These are phyloP conservation scores for Pegoplata infirma DNA, from an alignment of 2,888 invertebrate genomes.

Conservation along the genomic window DNA sequence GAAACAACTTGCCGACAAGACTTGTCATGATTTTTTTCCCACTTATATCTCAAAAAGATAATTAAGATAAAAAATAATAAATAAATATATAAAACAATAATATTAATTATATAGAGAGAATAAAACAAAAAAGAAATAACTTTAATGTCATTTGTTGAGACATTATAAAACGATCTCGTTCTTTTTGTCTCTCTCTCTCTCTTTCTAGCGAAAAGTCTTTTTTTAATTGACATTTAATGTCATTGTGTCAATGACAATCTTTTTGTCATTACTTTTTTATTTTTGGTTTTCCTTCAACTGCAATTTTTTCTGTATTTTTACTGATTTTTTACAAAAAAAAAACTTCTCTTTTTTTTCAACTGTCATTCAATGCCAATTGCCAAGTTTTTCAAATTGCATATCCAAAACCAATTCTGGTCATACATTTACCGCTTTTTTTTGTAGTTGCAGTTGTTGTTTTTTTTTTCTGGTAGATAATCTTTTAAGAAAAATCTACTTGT, in stretches of 20 bases:
- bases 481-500: conserved; percentile 55
- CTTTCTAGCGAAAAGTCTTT: conserved; percentile 19
- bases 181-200: background rate
- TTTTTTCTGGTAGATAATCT: conserved; percentile 44
- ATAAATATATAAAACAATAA: conserved; percentile 20
- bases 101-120: conserved; percentile 33
- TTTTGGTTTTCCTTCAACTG: background rate
- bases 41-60: conserved; percentile 29
- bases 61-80: conserved; percentile 49
- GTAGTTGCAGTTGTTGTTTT: background rate
- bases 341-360: conserved; percentile 40
- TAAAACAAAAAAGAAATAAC: conserved; percentile 7
- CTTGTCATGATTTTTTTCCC: conserved; percentile 40
- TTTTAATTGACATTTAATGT: conserved; percentile 66
- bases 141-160: background rate
- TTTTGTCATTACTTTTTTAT: conserved; percentile 39
- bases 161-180: no score
- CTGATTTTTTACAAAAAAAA: no score
- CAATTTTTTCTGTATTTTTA: conserved; percentile 8
- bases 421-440: conserved; percentile 50
- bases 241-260: conserved; percentile 65
- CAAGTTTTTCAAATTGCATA: conserved; percentile 45
- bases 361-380: conserved; percentile 62
- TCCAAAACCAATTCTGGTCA: conserved; percentile 34
- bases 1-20: conserved; percentile 54